phyloP scores from a whole-genome alignment of 2,797 vertebrate species.

The Falco berigora region DNA sequence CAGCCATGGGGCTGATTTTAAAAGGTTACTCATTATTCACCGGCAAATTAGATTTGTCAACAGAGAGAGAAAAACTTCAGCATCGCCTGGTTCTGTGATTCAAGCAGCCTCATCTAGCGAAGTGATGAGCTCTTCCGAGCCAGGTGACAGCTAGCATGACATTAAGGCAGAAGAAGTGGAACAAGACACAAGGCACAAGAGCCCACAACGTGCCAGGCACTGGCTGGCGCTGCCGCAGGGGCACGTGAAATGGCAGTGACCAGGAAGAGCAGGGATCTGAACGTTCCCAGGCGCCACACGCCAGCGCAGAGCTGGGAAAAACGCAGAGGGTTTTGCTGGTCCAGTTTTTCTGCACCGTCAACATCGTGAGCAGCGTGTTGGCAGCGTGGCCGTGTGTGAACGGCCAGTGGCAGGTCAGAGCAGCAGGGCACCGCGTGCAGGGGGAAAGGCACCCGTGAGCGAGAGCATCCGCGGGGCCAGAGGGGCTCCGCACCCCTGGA shows the following conservation, averaged over 20 bases:
- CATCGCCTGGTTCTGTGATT: neutral
- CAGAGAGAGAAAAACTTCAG: neutral
- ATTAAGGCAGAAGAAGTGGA: neutral
- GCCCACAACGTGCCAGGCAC: neutral
- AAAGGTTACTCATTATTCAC: neutral
- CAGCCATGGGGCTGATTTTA: neutral
- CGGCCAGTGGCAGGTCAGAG: neutral
- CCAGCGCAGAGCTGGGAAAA: neutral
- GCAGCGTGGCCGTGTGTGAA: accelerated
- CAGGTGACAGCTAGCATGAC: neutral
- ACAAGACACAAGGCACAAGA: neutral
- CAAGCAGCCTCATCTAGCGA: neutral
- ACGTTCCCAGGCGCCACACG: neutral
- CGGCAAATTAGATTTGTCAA: neutral
- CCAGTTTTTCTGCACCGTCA: neutral
- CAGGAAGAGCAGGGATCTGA: neutral
- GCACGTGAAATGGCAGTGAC: accelerated
- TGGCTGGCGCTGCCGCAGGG: neutral
- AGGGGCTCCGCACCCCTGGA: neutral
- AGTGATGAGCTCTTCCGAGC: neutral
- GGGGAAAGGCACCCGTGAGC: neutral
- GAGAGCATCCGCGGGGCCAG: no score
- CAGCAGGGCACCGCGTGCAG: accelerated
- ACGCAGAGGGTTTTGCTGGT: neutral
- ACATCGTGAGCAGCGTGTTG: accelerated